Evolutionary conservation across 2,888 invertebrate genomes (phyloP), one percentile per base, ranked within the genome.

Genomic region (Muscina levida): DNA sequence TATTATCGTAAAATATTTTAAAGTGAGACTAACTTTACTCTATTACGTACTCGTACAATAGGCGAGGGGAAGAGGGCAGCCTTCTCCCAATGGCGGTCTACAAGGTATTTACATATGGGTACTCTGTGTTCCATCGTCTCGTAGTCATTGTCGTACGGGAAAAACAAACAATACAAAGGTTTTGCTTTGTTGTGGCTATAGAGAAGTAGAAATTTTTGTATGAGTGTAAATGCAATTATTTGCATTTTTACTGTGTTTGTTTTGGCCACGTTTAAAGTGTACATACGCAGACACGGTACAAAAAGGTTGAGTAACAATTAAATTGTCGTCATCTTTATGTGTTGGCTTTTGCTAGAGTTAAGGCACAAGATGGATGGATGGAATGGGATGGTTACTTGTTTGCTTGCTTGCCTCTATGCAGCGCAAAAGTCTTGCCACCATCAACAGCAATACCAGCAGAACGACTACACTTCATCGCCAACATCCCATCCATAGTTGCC

Each of bases 241-340:
- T 80, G 73, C 71, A 74, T 80, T 81, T 77, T 80, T 71, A 81
- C 67, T 74, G 67, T 74, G 67, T 77, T 73, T 71, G 42, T 71
- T 73, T 77, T 81, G 77, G 73, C 71, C 73, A 81, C 80, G 77
- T 51, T 70, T 10, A 13, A 62, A 72, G 79, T 81, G 53, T 74
- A 46, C 72, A 66, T 19, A 37, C 56, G 71, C 39, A 53, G 68
- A 53, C n/a, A n/a, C 51, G 62, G 73, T 74, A 71, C 59, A 57
- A 70, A 77, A 37, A 80, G 77, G 70, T 73, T 73, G 73, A 77
- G 67, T 67, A 77, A 81, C 80, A 81, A 81, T 81, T 77, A 74
- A 81, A 77, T 77, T 65, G 72, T 76, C 73, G 67, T 77, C 73
- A 73, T 71, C 73, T 62, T 42, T 48, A 31, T 57, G 66, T 57